Base-by-base conservation (phyloP, 1,140 invertebrate genomes). In the Micrasema longulum region DNA sequence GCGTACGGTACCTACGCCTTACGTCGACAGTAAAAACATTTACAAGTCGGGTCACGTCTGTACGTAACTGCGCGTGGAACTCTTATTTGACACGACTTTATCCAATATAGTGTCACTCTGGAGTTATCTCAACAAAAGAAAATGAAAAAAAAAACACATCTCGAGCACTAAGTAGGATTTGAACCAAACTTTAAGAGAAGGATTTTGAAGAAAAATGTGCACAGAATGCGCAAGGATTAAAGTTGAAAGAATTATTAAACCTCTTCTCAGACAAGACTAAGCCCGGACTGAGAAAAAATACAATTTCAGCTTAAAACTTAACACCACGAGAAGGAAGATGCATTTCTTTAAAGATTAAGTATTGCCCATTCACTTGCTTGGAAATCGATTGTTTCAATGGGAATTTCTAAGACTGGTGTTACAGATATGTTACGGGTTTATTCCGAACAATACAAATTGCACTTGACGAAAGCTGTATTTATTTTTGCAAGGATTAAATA, bases 61-160 rank as follows among this genome's bases (percentile, higher is more conserved):
- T 18, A 18, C 14, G 35, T 60, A 60, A 60, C 55, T 41, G 35
- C 11, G 55, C 55, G 55, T 38, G 35, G 35, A 60, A 60, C 12
- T 60, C 35, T 18, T 20, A 38, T 60, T 41, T 60, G 55, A 38
- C 55, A 60, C 16, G 52, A 55, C n/a, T 55, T 48, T 48, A 55
- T 55, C 52, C 52, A 55, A 55, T 55, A 11, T 31, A 55, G 31
- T 31, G 22, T 53, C 10, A 43, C 41, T 16, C 20, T 53, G 20
- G n/a, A n/a, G n/a, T n/a, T n/a, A n/a, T n/a, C n/a, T n/a, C n/a
- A n/a, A n/a, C n/a, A n/a, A n/a, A n/a, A n/a, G n/a, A 48, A 22
- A 48, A 48, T 22, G 47, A 16, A 9, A 10, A 16, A 48, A 48
- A 48, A 48, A 48, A 31, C 26, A 7, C 26, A 31, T 7, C 7